phyloP scores from a whole-genome alignment of 2,888 invertebrate genomes.

The Agrotis exclamationis region DNA sequence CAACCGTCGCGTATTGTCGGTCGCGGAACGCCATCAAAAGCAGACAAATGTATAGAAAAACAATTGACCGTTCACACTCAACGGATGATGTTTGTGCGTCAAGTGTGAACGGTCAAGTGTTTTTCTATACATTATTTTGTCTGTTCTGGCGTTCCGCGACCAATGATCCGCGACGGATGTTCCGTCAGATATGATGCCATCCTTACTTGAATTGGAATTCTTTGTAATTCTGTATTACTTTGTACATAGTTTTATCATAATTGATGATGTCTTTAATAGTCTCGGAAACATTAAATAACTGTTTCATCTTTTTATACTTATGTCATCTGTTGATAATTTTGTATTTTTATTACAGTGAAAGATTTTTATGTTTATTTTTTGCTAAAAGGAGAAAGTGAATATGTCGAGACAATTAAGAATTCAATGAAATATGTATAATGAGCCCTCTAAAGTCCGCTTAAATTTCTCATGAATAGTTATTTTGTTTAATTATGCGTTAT shows the following conservation, averaged over 20 bases:
- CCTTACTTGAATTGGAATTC: neutral
- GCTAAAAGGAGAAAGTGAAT: neutral
- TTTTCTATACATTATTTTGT: too few species aligned
- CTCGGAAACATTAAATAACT: slow-evolving; percentile 27
- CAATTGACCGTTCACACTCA: too few species aligned
- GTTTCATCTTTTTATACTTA: neutral
- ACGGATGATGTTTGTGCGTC: too few species aligned
- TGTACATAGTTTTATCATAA: slow-evolving; percentile 8
- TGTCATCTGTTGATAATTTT: slow-evolving; percentile 7
- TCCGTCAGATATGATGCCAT: too few species aligned
- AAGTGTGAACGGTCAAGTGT: too few species aligned
- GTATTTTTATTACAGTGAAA: neutral
- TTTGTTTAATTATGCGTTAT: neutral
- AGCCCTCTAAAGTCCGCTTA: neutral
- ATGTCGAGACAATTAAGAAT: neutral
- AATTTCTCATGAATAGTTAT: neutral
- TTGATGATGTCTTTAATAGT: slow-evolving; percentile 10
- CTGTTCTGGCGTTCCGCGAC: too few species aligned
- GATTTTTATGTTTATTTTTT: neutral
- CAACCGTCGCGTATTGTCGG: too few species aligned
- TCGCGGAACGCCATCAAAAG: too few species aligned
- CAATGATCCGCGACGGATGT: too few species aligned
- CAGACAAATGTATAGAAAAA: too few species aligned
- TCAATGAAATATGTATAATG: neutral
- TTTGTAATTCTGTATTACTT: neutral